A percentile compares a stretch with the other conserved stretches of the same genome.
Evolutionary conservation across 2,797 vertebrate species (phyloP).

Genomic region (Manis crassicaudata): DNA sequence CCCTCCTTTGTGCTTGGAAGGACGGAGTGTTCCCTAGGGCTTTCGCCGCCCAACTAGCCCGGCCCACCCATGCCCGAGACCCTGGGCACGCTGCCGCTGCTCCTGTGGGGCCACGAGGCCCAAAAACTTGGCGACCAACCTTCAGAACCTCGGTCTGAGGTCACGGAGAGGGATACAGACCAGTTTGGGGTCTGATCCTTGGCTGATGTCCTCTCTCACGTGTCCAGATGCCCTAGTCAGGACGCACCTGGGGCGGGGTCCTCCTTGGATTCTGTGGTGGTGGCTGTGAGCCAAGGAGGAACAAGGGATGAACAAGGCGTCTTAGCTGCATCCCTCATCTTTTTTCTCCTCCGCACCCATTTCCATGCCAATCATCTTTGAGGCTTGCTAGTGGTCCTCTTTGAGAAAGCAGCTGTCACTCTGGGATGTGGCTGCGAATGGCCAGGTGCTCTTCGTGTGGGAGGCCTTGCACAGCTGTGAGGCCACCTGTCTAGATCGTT

Average conservation of each 20-base stretch:
- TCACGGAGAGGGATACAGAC: background rate
- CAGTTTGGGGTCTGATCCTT: background rate
- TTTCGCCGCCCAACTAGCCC: accelerated
- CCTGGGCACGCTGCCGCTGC: background rate
- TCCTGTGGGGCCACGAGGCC: background rate
- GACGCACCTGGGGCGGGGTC: background rate
- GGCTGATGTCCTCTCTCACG: background rate
- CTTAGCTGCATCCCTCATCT: background rate
- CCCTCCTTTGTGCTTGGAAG: background rate
- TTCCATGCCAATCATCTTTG: background rate
- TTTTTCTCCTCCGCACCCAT: background rate
- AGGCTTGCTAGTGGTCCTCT: background rate
- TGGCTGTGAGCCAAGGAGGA: background rate
- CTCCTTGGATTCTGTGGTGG: background rate
- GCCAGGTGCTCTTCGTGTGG: background rate
- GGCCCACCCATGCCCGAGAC: too few relatives aligned
- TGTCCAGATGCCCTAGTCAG: background rate
- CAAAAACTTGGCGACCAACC: background rate
- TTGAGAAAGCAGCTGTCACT: background rate
- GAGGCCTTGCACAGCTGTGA: background rate
- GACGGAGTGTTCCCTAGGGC: too few relatives aligned
- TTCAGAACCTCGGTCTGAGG: background rate
- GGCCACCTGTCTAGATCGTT: background rate
- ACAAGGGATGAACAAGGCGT: background rate
- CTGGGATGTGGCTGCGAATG: background rate